Evolutionary conservation across 2,797 vertebrate genomes (phyloP), one percentile per base, ranked within the genome.

Genomic region (Myotis findleyi): DNA sequence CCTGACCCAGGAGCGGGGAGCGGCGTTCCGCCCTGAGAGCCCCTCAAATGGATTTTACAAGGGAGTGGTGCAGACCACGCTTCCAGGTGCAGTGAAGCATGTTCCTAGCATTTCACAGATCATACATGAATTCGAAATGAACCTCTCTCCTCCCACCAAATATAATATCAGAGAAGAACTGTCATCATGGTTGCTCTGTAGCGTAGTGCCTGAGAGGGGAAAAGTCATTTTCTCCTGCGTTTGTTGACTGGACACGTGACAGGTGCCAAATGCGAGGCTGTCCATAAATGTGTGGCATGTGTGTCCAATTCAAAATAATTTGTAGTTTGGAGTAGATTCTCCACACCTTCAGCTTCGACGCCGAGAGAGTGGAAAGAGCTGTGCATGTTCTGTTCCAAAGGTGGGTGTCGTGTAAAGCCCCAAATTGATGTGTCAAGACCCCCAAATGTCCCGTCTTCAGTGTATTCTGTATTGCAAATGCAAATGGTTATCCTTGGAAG

Each of bases 271-370:
- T 89, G 79, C 95, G 76, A 72, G 59, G 59, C 69, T 86, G 79
- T 14, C 83, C 82, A 84, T 20, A 83, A 96, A 93, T 88, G 96
- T 27, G 16, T 97, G 82, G 88, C 82, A n/a, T 96, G 96, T 97
- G 97, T 96, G 96, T 97, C 96, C 85, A 95, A 96, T 97, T 96
- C 96, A 96, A 96, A 97, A 95, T 97, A 97, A 97, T 98, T 93
- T 96, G 3, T 87, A 93, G 96, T 89, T 84, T 87, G 88, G 87
- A 95, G 36, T 51, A 94, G 89, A 75, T 93, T 11, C 75, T 97
- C 95, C 92, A 95, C 87, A 96, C 81, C 66, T 77, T 95, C 64
- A 57, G 47, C 51, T 83, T 47, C 53, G 73, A 93, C 95, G 66
- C 84, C 38, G 47, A 97, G 92, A 96, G 8, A 89, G 57, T 87